Evolutionary conservation across 2,797 vertebrate species (phyloP), one percentile per base, ranked within the genome.

Genomic region (Muraenolepis orangiensis): DNA sequence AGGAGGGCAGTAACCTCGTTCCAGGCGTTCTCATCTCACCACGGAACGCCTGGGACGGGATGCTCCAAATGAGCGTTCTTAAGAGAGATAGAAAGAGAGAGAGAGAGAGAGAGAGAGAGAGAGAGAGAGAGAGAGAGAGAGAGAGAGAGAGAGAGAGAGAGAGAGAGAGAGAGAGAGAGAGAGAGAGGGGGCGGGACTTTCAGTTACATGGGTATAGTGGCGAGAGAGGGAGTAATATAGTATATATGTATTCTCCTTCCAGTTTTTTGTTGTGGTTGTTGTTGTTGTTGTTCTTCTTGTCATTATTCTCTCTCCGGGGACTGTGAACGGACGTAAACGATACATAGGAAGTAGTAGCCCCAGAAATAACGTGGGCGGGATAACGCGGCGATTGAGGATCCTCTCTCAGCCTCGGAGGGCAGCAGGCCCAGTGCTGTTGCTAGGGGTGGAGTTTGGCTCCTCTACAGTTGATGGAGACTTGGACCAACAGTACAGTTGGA

Each of bases 391-490:
- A 2, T 3, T 12, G n/a, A 26, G n/a, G 57, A n/a, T 61, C 57
- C 57, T 26, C 51, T 18, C 23, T 61, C n/a, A 1, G 86, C 78
- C 75, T 61, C 88, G 82, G 75, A 87, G 80, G 75, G 80, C 76
- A 66, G 36, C 40, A 51, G 32, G 28, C 72, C 38, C 18, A 68
- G 76, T 71, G 70, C 23, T 72, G 75, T 74, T 69, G 75, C 75
- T 69, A 84, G 79, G 81, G 90, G 90, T 64, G 90, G 89, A 82
- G 90, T 74, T 79, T 84, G 76, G 51, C 2, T 68, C 64, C 29
- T 68, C n/a, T 61, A 11, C 75, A 32, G 74, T 75, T 77, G 87
- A 89, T 82, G 88, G 84, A 88, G 83, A 76, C 16, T 73, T 57
- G 46, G 46, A 70, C 30, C 40, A 70, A 23, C 46, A 69, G 32